Conservation (phyloP, 1,140 invertebrate species). For the Drosophila repletoides region DNA sequence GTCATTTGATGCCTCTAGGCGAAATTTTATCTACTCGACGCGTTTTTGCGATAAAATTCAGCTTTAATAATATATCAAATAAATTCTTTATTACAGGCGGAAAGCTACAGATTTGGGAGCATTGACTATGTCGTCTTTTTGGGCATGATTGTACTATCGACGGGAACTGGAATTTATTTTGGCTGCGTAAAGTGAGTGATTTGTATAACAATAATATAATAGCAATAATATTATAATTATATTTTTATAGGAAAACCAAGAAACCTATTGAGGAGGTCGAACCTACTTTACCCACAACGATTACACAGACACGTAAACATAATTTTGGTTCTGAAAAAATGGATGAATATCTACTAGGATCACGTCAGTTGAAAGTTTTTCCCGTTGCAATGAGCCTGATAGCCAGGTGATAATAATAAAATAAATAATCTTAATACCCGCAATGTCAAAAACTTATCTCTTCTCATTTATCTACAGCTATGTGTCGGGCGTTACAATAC, state of each 20-base stretch:
- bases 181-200: slow-evolving; percentile 83
- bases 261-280: slow-evolving; percentile 45
- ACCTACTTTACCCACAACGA: slow-evolving; percentile 37
- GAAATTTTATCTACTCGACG: background rate
- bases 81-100: slow-evolving; percentile 27
- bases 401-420: slow-evolving; percentile 86
- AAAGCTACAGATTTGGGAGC: slow-evolving; percentile 71
- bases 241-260: slow-evolving; percentile 52
- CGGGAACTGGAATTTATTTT: slow-evolving; percentile 89
- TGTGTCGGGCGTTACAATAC: slow-evolving; percentile 93
- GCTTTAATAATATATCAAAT: background rate
- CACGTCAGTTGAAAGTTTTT: slow-evolving; percentile 88
- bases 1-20: background rate
- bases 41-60: background rate
- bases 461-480: slow-evolving; percentile 85
- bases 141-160: slow-evolving; percentile 85
- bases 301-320: slow-evolving; percentile 35
- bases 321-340: slow-evolving; percentile 82
- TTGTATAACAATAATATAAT: background rate
- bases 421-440: background rate
- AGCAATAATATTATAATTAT: background rate
- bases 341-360: slow-evolving; percentile 89
- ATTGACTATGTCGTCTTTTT: slow-evolving; percentile 86
- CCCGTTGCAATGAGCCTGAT: slow-evolving; percentile 92
- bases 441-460: slow-evolving; percentile 35